phyloP scores from a whole-genome alignment of 2,113 vertebrate species.

The Gymnogyps californianus region DNA sequence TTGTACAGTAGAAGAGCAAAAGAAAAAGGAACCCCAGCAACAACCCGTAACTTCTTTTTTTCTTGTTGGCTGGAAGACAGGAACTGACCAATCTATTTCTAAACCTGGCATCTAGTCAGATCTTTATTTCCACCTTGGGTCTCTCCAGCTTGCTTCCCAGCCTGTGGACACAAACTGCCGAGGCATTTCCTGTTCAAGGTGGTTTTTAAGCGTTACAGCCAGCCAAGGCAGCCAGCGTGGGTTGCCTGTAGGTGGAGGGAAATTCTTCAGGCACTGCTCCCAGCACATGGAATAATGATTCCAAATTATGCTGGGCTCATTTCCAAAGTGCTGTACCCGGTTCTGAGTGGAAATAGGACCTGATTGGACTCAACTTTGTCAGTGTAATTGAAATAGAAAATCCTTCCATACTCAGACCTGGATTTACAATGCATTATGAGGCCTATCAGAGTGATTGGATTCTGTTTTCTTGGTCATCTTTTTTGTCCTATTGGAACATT shows the following conservation, averaged over 20 bases:
- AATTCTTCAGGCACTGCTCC: conserved; percentile 69
- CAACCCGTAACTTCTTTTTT: background rate
- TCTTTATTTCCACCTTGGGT: conserved; percentile 62
- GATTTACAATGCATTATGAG: background rate
- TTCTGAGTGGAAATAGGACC: conserved; percentile 34
- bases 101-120: conserved; percentile 47
- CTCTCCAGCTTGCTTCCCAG: conserved; percentile 54
- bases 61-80: conserved; percentile 17
- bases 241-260: conserved; percentile 66
- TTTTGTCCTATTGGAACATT: background rate
- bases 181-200: conserved; percentile 76
- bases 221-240: conserved; percentile 64
- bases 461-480: background rate
- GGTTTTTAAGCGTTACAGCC: conserved; percentile 37
- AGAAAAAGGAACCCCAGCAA: background rate
- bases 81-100: conserved; percentile 56
- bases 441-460: background rate
- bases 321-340: conserved; percentile 54
- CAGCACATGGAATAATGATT: conserved; percentile 59
- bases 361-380: conserved; percentile 13
- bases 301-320: conserved; percentile 5
- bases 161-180: conserved; percentile 57
- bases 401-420: background rate
- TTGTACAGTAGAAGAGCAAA: background rate
- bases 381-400: background rate